These are phyloP conservation scores for Agriotes lineatus DNA, from an alignment of 2,888 invertebrate genomes.

Conservation along the genomic window DNA sequence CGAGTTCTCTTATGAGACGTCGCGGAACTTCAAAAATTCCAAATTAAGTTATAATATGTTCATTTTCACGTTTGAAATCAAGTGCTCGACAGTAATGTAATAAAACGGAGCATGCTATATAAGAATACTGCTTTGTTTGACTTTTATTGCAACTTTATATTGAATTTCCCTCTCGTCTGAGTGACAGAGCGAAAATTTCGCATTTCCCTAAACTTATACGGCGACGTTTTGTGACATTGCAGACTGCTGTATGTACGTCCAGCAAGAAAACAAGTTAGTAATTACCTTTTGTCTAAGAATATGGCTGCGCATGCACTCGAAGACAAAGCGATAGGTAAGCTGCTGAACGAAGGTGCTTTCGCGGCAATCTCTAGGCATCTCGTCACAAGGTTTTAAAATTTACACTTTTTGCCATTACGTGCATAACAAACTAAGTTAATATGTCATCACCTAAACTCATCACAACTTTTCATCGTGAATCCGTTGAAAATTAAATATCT, in stretches of 20 bases:
- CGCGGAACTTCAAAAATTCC: constrained; percentile 11
- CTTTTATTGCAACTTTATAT: constrained; percentile 40
- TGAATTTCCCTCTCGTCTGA: constrained; percentile 26
- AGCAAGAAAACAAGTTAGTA: background rate
- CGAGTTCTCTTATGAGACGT: background rate
- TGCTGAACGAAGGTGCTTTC: background rate
- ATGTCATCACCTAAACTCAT: constrained; percentile 58
- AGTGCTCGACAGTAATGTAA: constrained; percentile 32
- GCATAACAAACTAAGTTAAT: constrained; percentile 58
- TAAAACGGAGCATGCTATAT: constrained; percentile 29
- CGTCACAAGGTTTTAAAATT: constrained; percentile 51
- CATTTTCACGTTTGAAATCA: constrained; percentile 30
- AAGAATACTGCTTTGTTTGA: constrained; percentile 39
- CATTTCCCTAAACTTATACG: constrained; percentile 23
- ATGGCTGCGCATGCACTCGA: background rate
- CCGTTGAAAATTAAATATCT: constrained; percentile 60
- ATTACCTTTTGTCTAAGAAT: too few relatives aligned
- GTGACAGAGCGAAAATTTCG: constrained; percentile 32
- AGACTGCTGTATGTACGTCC: background rate
- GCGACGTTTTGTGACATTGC: background rate
- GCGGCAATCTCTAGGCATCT: background rate
- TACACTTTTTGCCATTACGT: constrained; percentile 55
- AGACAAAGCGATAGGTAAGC: background rate
- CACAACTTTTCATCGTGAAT: constrained; percentile 59
- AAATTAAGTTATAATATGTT: constrained; percentile 28